Evolutionary conservation across 2,797 vertebrate genomes (phyloP).

Genomic region (Naso thynnoides): DNA sequence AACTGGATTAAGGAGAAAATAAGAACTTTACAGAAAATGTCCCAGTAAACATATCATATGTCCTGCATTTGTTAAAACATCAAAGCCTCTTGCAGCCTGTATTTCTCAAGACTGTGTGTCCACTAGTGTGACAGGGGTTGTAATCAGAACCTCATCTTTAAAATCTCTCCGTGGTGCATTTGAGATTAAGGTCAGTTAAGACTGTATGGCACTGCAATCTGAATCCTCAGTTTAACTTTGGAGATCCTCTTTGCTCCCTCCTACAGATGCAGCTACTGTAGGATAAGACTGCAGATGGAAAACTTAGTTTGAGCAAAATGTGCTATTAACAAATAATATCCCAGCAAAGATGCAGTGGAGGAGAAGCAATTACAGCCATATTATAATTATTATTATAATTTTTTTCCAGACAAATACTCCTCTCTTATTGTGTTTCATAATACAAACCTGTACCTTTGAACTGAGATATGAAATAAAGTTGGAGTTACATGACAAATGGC

Average conservation of each 20-base stretch:
- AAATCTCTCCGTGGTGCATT: conserved; percentile 68
- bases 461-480: background rate
- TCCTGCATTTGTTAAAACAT: conserved; percentile 13
- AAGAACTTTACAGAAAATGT: background rate
- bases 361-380: too few relatives aligned
- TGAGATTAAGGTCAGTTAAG: conserved; percentile 75
- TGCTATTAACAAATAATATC: background rate
- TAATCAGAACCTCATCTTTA: conserved; percentile 64
- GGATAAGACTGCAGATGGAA: conserved; percentile 53
- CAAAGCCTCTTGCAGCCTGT: conserved; percentile 5
- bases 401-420: too few relatives aligned
- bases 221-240: conserved; percentile 64
- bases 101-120: conserved; percentile 41
- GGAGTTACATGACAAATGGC: background rate
- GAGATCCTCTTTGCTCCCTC: conserved; percentile 32
- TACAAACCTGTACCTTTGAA: background rate
- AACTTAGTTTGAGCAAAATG: conserved; percentile 44
- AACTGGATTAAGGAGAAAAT: background rate
- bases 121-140: conserved; percentile 40
- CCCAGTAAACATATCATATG: conserved; percentile 3
- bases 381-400: too few relatives aligned
- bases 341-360: background rate
- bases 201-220: conserved; percentile 57
- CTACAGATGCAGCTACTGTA: conserved; percentile 30
- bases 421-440: too few relatives aligned